Percentiles rank a stretch among this genome's conserved stretches.
Evolutionary conservation across 2,113 vertebrate species (phyloP).

Genomic region (Stegostoma tigrinum): DNA sequence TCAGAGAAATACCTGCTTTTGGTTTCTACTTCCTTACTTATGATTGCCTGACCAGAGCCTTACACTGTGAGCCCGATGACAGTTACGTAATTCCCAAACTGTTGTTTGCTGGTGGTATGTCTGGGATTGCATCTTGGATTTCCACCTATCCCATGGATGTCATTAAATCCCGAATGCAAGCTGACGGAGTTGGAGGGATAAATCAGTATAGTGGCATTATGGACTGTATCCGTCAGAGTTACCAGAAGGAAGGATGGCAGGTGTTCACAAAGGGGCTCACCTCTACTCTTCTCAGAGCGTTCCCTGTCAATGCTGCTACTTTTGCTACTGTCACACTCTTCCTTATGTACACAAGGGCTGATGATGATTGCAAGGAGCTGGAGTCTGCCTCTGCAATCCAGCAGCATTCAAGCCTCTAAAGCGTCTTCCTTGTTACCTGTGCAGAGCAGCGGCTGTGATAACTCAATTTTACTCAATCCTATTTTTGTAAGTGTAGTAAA

Average conservation of each 20-base stretch:
- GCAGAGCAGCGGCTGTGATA: conserved; percentile 25
- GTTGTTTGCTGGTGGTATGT: conserved; percentile 83
- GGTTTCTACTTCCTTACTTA: conserved; percentile 92
- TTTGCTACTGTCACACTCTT: conserved; percentile 88
- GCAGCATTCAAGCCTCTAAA: conserved; percentile 74
- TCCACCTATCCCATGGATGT: conserved; percentile 91
- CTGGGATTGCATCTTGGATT: conserved; percentile 85
- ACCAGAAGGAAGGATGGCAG: conserved; percentile 74
- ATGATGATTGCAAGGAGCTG: conserved; percentile 56
- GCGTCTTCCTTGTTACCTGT: background rate
- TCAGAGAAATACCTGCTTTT: conserved; percentile 87
- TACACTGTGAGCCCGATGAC: conserved; percentile 79
- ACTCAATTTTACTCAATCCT: conserved; percentile 31
- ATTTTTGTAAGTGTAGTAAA: conserved; percentile 35
- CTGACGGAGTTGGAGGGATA: conserved; percentile 74
- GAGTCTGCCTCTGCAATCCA: conserved; percentile 58
- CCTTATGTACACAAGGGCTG: conserved; percentile 71
- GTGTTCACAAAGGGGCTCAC: conserved; percentile 87
- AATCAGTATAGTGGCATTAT: conserved; percentile 72
- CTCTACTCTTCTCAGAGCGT: conserved; percentile 86
- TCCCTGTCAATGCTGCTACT: conserved; percentile 89
- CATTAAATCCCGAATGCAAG: conserved; percentile 90
- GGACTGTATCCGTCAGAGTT: conserved; percentile 81
- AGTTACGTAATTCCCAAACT: conserved; percentile 82
- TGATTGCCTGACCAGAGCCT: conserved; percentile 72